Base-by-base conservation (phyloP, 2,113 vertebrate species). In the Peromyscus polionotus region DNA sequence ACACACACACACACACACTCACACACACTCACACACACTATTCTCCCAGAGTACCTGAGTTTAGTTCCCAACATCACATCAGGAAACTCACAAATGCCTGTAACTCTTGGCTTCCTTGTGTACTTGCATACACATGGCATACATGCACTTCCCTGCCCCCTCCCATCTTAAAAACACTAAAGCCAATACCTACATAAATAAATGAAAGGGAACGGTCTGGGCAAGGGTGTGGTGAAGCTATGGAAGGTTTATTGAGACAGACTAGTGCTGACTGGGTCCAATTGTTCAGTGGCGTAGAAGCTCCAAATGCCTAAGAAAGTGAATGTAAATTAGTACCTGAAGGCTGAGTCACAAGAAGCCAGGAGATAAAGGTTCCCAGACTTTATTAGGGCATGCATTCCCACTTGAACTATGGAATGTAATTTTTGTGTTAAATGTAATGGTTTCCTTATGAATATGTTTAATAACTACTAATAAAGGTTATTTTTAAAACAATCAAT, bases 391-490 rank as follows among this genome's bases (percentile, higher is more conserved):
- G 48, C 48, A 84, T 77, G 13, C 22, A 33, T 12, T 77, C 16
- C 54, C 10, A 73, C 20, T 93, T 83, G 65, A 93, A 80, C 24
- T 45, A 26, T 65, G 7, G 26, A 94, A 26, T 93, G 17, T 5
- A 81, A 7, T 45, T 76, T 81, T 75, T 26, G 6, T 61, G 72
- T 61, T 87, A 65, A 65, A 75, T 73, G 22, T 61, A 68, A 14
- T 87, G 10, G 10, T 83, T 87, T 48, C 3, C 19, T 16, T 63
- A 7, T 63, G 42, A 7, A 1, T 80, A 42, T 14, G n/a, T 33
- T 95, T 86, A 17, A 33, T 88, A 76, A 72, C 13, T 93, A 13
- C n/a, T 68, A 76, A 67, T 93, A 93, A 87, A 48, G 5, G 57
- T 48, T 85, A 73, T 91, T 95, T 16, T 16, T 51, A n/a, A 48